A percentile compares a stretch with the other conserved stretches of the same genome.
Conservation (phyloP, 1,140 invertebrate species). For the Lepeophtheirus salmonis region DNA sequence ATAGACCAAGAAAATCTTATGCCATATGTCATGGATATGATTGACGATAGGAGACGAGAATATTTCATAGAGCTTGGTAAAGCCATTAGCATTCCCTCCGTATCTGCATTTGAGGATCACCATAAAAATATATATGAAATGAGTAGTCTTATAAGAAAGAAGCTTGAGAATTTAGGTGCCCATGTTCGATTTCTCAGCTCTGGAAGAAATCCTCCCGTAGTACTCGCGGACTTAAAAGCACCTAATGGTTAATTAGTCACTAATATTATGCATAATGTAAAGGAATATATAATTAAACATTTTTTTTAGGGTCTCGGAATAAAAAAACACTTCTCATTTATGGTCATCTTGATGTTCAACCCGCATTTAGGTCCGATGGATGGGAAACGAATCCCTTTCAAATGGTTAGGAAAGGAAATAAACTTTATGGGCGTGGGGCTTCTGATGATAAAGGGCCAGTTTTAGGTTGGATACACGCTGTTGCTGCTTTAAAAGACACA, state of each 20-base stretch:
- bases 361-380: neutral
- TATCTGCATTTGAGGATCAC: conserved; percentile 75
- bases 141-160: conserved; percentile 43
- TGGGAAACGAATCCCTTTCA: conserved; percentile 23
- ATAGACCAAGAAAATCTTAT: too few species aligned
- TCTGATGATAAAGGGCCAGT: conserved; percentile 26
- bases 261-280: too few species aligned
- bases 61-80: conserved; percentile 63
- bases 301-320: too few species aligned
- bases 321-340: conserved; percentile 15
- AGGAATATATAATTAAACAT: too few species aligned
- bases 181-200: conserved; percentile 49
- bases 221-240: neutral
- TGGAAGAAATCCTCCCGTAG: conserved; percentile 26
- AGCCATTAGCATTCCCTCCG: conserved; percentile 78
- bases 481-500: conserved; percentile 30
- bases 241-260: too few species aligned
- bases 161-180: conserved; percentile 46
- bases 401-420: conserved; percentile 19
- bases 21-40: too few species aligned
- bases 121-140: conserved; percentile 50
- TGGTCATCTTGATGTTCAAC: conserved; percentile 17
- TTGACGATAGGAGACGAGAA: conserved; percentile 42
- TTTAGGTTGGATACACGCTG: conserved; percentile 24
- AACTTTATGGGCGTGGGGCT: conserved; percentile 21